Conservation (phyloP, 2,113 vertebrate species). For the Emydura subglobosa region DNA sequence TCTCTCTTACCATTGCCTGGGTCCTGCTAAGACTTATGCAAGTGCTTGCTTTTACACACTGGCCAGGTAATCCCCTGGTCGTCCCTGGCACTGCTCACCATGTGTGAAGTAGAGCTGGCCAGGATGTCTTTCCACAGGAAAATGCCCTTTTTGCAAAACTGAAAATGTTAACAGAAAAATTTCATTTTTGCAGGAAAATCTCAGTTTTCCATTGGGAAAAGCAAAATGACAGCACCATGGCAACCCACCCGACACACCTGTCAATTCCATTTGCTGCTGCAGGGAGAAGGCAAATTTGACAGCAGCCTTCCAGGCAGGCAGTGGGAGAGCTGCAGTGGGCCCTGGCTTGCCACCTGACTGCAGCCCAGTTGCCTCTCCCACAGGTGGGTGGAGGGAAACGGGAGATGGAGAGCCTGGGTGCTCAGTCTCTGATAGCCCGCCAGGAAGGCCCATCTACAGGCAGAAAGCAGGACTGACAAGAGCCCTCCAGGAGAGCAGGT, state of each 20-base stretch:
- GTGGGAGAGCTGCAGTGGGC: not conserved
- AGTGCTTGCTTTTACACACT: not conserved
- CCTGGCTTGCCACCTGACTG: not conserved
- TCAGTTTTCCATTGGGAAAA: not conserved
- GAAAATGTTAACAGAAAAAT: not conserved
- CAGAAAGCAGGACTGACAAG: not conserved
- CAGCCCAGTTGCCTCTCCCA: rapidly evolving
- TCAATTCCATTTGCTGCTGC: not conserved
- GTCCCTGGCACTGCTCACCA: not conserved
- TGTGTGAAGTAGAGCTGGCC: not conserved
- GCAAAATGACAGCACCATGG: not conserved
- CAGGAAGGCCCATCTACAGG: rapidly evolving
- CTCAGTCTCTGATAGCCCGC: not conserved
- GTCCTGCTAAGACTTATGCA: not conserved
- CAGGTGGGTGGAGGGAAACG: not conserved
- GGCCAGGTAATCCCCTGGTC: not conserved
- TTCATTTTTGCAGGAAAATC: not conserved
- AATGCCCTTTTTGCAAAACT: not conserved
- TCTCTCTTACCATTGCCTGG: not conserved
- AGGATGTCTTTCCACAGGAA: not conserved
- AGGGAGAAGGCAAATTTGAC: not conserved
- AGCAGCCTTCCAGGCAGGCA: not conserved
- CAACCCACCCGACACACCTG: not conserved
- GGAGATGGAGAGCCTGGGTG: not conserved
- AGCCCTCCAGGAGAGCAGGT: not conserved